phyloP scores from a whole-genome alignment of 2,888 invertebrate species.

The Hypena proboscidalis region DNA sequence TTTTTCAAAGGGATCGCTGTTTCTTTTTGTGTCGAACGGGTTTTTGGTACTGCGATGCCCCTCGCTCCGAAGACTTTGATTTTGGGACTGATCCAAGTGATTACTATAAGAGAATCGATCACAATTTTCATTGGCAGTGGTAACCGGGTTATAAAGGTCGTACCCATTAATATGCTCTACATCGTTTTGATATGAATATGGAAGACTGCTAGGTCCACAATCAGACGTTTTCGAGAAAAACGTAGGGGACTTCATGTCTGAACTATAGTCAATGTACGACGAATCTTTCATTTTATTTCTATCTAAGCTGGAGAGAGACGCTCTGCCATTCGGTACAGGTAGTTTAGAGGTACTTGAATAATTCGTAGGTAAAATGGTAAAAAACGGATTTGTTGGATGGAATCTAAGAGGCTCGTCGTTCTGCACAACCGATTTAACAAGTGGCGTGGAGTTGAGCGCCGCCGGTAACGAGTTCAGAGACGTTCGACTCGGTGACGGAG shows the following conservation, averaged over 20 bases:
- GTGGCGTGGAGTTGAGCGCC: conserved; percentile 65
- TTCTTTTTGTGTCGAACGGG: conserved; percentile 69
- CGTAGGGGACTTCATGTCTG: conserved; percentile 64
- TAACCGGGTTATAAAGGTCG: conserved; percentile 41
- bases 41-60: conserved; percentile 53
- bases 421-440: conserved; percentile 63
- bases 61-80: conserved; percentile 56
- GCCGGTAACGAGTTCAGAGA: conserved; percentile 66
- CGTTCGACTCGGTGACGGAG: conserved; percentile 57
- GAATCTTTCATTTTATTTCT: conserved; percentile 66
- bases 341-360: conserved; percentile 75
- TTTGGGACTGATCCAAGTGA: conserved; percentile 49
- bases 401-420: conserved; percentile 68
- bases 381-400: conserved; percentile 81
- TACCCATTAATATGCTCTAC: conserved; percentile 54
- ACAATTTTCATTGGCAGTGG: conserved; percentile 49
- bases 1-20: conserved; percentile 72
- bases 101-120: conserved; percentile 49
- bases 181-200: conserved; percentile 52
- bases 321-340: conserved; percentile 72
- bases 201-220: conserved; percentile 60
- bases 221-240: conserved; percentile 57
- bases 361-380: conserved; percentile 76
- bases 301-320: conserved; percentile 67
- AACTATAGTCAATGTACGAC: conserved; percentile 52